Evolutionary conservation across 2,888 invertebrate genomes (phyloP).

Genomic region (Mythimna vitellina): DNA sequence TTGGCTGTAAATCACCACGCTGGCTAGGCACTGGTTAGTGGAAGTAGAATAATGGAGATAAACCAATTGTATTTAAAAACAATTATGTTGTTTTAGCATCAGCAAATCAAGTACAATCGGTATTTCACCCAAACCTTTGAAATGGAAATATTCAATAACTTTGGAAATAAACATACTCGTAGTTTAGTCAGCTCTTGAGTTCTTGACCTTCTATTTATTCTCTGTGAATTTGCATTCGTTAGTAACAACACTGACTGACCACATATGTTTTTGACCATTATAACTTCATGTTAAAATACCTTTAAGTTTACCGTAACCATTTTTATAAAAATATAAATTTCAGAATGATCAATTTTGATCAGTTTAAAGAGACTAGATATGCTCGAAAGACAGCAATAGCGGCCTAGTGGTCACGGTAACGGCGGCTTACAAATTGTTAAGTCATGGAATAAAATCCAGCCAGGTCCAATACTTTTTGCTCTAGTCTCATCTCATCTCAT

Average conservation of each 20-base stretch:
- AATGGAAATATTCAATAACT: neutral
- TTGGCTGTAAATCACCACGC: neutral
- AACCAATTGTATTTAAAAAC: neutral
- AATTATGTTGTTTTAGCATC: neutral
- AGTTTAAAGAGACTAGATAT: too few species aligned
- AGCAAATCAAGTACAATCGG: neutral
- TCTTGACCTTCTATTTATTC: conserved; percentile 18
- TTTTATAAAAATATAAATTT: neutral
- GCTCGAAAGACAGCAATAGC: too few species aligned
- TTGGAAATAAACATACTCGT: neutral
- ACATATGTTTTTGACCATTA: conserved; percentile 5
- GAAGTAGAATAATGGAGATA: neutral
- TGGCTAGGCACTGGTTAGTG: neutral
- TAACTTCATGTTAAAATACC: neutral
- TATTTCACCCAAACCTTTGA: neutral
- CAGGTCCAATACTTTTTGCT: too few species aligned
- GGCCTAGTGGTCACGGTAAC: too few species aligned
- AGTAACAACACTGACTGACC: neutral
- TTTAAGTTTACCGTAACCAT: neutral
- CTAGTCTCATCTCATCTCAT: too few species aligned
- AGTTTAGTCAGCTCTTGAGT: conserved; percentile 5
- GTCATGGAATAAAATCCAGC: too few species aligned
- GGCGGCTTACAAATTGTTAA: too few species aligned
- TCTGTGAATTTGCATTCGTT: neutral
- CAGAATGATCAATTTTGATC: too few species aligned